Evolutionary conservation across 2,797 vertebrate species (phyloP).

Genomic region (Scyliorhinus canicula): DNA sequence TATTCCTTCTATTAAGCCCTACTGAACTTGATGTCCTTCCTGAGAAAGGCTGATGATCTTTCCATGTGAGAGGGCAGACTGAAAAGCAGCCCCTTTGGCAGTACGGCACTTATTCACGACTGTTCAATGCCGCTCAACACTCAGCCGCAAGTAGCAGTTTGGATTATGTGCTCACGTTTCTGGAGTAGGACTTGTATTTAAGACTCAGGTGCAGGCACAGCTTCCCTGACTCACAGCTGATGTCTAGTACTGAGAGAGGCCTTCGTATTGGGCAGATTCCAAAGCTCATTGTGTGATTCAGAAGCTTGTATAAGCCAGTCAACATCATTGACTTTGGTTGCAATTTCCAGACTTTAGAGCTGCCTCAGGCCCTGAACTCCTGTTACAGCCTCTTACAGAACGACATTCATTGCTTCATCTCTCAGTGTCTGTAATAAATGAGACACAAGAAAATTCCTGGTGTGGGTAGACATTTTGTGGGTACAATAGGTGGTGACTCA

Average conservation of each 20-base stretch:
- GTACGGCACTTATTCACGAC: background rate
- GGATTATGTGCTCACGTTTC: background rate
- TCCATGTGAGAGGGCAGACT: background rate
- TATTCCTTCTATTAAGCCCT: background rate
- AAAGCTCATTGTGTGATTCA: background rate
- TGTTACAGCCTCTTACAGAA: background rate
- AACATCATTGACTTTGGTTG: background rate
- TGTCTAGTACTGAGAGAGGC: background rate
- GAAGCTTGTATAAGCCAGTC: background rate
- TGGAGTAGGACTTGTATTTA: background rate
- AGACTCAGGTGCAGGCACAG: background rate
- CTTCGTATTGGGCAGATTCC: background rate
- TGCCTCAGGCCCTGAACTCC: background rate
- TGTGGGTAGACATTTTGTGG: background rate
- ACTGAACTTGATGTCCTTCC: background rate
- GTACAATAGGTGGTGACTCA: background rate
- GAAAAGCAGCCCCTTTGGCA: background rate
- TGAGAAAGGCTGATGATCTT: background rate
- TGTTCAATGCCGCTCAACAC: background rate
- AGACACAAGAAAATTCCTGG: background rate
- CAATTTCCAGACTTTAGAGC: background rate
- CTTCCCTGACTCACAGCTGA: background rate
- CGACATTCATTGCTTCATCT: background rate
- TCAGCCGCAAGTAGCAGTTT: background rate
- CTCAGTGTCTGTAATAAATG: background rate